These are phyloP conservation scores for Xiphorhynchus erythropygius DNA, from an alignment of 2,797 vertebrate genomes.

Conservation along the genomic window DNA sequence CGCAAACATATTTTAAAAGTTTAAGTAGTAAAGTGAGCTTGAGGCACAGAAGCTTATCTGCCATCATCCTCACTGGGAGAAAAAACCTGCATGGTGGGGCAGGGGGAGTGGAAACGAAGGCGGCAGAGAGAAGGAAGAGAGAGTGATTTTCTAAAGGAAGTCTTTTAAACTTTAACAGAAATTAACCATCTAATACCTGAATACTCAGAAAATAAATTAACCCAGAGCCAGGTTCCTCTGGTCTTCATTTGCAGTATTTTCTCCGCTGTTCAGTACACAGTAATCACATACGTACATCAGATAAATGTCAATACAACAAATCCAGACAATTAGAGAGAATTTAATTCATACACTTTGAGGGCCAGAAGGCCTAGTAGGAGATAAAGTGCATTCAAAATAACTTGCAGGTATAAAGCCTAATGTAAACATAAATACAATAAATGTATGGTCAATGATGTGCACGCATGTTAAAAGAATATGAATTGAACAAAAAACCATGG, in stretches of 20 bases:
- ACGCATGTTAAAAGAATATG: background rate
- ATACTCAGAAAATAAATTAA: background rate
- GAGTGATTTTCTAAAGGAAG: background rate
- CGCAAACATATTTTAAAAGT: background rate
- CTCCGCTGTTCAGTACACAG: background rate
- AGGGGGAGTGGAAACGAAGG: background rate
- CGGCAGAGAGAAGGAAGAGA: background rate
- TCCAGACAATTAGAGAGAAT: background rate
- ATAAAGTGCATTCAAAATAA: background rate
- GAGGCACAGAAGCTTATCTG: background rate
- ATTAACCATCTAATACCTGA: background rate
- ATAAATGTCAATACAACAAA: background rate
- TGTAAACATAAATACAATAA: background rate
- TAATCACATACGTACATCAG: fast-evolving
- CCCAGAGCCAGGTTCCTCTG: background rate
- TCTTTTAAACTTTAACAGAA: background rate
- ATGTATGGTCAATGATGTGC: background rate
- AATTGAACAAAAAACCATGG: background rate
- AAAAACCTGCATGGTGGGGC: background rate
- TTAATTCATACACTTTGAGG: background rate
- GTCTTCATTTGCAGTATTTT: background rate
- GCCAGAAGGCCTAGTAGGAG: background rate
- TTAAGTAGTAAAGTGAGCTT: background rate
- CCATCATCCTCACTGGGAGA: background rate
- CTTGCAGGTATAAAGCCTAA: background rate